phyloP scores from a whole-genome alignment of 2,797 vertebrate species.

The Sebastes elongatus region DNA sequence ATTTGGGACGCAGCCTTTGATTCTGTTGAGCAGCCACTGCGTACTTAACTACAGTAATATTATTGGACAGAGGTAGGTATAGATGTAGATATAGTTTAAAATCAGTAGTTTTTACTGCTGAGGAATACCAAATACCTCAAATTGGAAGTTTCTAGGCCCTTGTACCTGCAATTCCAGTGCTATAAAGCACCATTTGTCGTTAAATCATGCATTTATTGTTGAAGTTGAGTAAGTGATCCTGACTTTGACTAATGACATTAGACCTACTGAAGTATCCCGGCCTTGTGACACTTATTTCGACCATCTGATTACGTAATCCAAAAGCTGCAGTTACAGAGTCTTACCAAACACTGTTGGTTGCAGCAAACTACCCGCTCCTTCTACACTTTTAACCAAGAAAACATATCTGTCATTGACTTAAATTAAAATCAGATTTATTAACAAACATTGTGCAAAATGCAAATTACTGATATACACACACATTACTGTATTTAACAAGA shows the following conservation, averaged over 20 bases:
- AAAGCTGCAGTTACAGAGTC: neutral
- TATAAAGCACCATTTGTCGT: neutral
- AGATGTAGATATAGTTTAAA: no score
- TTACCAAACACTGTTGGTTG: neutral
- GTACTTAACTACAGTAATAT: neutral
- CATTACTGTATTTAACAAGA: conserved; percentile 13
- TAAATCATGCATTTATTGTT: neutral
- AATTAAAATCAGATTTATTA: conserved; percentile 68
- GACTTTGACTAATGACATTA: neutral
- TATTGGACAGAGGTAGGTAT: neutral
- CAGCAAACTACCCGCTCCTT: neutral
- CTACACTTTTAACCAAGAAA: neutral
- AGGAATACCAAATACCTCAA: neutral
- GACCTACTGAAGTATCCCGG: neutral
- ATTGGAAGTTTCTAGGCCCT: neutral
- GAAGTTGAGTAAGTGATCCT: neutral
- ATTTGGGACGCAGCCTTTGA: no score
- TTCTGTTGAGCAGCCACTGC: neutral
- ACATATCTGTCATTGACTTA: neutral
- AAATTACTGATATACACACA: conserved; percentile 45
- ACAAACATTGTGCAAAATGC: conserved; percentile 70
- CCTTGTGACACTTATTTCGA: neutral
- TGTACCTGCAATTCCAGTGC: neutral
- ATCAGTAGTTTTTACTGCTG: neutral
- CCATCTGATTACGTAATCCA: neutral